Evolutionary conservation across 2,113 vertebrate species (phyloP), one percentile per base, ranked within the genome.

Genomic region (Maccullochella peelii): DNA sequence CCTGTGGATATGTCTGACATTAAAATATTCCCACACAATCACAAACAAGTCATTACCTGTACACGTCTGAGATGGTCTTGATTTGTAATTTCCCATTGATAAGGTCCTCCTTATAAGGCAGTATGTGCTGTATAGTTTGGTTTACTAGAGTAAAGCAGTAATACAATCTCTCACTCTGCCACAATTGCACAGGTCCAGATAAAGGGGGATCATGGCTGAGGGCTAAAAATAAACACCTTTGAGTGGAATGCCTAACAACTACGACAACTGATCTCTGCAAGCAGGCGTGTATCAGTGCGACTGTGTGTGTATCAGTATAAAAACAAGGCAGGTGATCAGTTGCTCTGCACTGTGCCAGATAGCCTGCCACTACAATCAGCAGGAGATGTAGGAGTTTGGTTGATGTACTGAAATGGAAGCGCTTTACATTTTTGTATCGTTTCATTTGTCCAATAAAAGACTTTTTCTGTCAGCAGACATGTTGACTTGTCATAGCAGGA

Each of bases 21-120:
- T 16, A 4, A 69, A 70, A 68, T 23, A 38, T n/a, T 0, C 20
- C 42, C 55, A 38, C 42, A 40, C 18, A 36, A 42, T 44, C n/a
- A 55, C 1, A 67, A 59, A 25, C 65, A 20, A 82, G 84, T 75
- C 88, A 84, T 96, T 99, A 99, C 97, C 97, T 89, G 98, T 99
- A 81, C 98, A 99, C 7, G 97, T 99, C 94, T 98, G 98, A 15
- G 95, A 97, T 21, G 97, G 98, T 96, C 98, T 97, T 70, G 97
- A 99, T 95, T 99, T 99, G 89, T 99, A 99, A 95, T 99, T 99
- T 78, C 97, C 97, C 98, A 99, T 98, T 90, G 94, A 90, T 80
- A 14, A 30, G 25, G 0, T 90, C 84, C 80, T 88, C 86, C 91
- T 80, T 92, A 27, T 30, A 12, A 27, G n/a, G n/a, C n/a, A n/a